Base-by-base conservation (phyloP, 2,888 invertebrate genomes). In the Netelia virgata region DNA sequence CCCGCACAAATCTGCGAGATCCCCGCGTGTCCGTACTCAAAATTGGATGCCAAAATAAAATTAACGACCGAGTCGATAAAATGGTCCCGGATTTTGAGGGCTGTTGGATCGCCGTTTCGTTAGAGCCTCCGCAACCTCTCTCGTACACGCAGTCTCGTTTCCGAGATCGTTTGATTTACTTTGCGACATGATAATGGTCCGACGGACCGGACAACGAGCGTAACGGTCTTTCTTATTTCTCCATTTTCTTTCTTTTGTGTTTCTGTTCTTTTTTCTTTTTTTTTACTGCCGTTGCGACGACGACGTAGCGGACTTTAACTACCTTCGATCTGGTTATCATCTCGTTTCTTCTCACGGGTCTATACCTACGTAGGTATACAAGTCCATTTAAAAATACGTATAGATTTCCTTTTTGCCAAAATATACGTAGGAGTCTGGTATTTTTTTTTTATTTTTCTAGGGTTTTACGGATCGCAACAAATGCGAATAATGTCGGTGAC, bases 11-110 rank as follows among this genome's bases (percentile, higher is more conserved):
- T 86, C 86, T 84, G 80, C 82, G 73, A 55, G 83, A 82, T 83
- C 74, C 76, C 69, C 36, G 64, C 64, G 53, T 72, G 78, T 68
- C 73, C 74, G 69, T 69, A 82, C 82, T 85, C 84, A 84, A 86
- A 87, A 87, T 87, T 87, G 82, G 84, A 87, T 85, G 86, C 83
- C 81, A 84, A 83, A 86, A 86, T 82, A 82, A 83, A 86, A 87
- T 85, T 85, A 85, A 86, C 83, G 79, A 83, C 69, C 64, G 53
- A 41, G 36, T 73, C 85, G 78, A 86, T 86, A 87, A 87, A 86
- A 84, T 81, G 72, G 70, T 74, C 75, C 72, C 68, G 79, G 75
- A 76, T 82, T 84, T 72, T 75, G 74, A 79, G 85, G 68, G 59
- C 55, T 75, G 75, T 68, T 73, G 59, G 53, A 76, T 73, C 66